Conservation (phyloP, 2,888 invertebrate genomes). For the Temnothorax unifasciatus region DNA sequence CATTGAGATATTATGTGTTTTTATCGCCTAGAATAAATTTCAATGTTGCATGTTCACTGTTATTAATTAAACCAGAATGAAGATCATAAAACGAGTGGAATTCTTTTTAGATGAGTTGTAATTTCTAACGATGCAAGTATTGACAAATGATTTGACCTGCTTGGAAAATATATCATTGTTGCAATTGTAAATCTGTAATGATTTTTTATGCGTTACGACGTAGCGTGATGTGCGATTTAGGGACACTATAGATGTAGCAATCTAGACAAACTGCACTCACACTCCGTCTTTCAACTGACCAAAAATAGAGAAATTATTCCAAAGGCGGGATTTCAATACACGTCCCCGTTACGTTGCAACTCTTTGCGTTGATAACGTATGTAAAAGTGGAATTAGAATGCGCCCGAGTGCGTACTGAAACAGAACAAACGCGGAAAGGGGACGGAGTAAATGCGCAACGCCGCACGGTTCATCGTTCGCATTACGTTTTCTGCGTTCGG, state of each 20-base stretch:
- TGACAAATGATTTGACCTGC: background rate
- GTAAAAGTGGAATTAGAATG: background rate
- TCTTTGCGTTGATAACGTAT: slow-evolving; percentile 1
- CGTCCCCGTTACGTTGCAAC: background rate
- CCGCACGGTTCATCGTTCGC: background rate
- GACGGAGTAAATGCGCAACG: background rate
- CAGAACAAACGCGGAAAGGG: background rate
- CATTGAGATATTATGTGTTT: background rate
- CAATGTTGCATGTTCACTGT: background rate
- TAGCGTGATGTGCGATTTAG: background rate
- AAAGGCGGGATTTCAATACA: background rate
- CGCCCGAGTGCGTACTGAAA: slow-evolving; percentile 4
- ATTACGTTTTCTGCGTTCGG: slow-evolving; percentile 1
- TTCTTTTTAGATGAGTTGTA: background rate
- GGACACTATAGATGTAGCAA: background rate
- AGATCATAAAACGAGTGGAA: background rate
- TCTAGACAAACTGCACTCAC: background rate
- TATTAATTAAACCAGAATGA: background rate
- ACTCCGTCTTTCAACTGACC: background rate
- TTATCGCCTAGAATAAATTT: background rate
- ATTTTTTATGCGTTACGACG: background rate
- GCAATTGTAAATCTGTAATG: background rate
- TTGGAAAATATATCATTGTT: background rate
- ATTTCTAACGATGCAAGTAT: background rate
- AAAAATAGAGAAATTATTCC: slow-evolving; percentile 6